phyloP scores from a whole-genome alignment of 2,113 vertebrate genomes.

The Rhinolophus sinicus region DNA sequence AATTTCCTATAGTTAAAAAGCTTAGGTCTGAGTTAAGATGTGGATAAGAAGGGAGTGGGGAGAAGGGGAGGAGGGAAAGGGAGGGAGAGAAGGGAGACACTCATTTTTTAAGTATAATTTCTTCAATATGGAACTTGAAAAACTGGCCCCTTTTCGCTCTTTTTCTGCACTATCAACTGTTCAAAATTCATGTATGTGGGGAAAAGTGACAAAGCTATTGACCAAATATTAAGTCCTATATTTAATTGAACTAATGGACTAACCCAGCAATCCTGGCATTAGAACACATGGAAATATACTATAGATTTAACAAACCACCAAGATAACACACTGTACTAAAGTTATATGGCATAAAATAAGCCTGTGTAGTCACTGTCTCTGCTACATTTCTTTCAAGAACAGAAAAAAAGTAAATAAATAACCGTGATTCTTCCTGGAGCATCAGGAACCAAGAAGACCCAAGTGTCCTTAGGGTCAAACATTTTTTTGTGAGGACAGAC shows the following conservation, averaged over 20 bases:
- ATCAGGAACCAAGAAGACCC: conserved; percentile 13
- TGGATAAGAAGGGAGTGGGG: background rate
- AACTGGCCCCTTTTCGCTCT: background rate
- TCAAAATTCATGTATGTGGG: background rate
- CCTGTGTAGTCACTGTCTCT: background rate
- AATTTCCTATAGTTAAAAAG: conserved; percentile 29
- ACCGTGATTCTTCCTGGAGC: background rate
- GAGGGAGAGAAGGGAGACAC: background rate
- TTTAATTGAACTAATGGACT: background rate
- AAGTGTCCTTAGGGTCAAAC: background rate
- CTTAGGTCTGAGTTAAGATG: background rate
- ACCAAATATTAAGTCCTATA: background rate
- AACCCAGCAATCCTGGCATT: background rate
- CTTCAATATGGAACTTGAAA: background rate
- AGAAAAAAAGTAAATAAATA: background rate
- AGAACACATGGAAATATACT: background rate
- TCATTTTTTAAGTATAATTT: background rate
- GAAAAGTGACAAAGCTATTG: background rate
- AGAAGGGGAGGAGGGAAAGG: background rate
- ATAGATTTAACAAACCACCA: background rate
- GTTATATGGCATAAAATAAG: background rate
- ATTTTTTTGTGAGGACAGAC: background rate
- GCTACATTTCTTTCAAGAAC: background rate
- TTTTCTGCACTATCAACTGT: background rate
- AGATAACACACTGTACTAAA: background rate